Base-by-base conservation (phyloP, 2,113 vertebrate genomes). In the Cromileptes altivelis region DNA sequence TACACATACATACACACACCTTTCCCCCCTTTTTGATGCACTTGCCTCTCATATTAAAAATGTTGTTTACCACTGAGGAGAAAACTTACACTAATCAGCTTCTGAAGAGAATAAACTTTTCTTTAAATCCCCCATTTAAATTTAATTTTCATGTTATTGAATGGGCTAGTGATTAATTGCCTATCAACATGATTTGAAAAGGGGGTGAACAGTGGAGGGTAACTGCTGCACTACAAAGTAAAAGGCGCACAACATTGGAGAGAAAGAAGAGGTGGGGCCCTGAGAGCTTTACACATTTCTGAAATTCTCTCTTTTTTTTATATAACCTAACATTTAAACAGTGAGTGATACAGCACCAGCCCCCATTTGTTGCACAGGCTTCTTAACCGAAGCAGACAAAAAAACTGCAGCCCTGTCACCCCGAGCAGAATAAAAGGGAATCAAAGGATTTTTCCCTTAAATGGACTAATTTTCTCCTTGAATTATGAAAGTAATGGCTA, bases 391-490 rank as follows among this genome's bases (percentile, higher is more conserved):
- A 92, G 93, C 93, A 89, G 93, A 96, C 93, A 96, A 96, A 95
- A 94, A 95, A 64, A 79, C 78, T 94, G 93, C 90, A 94, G 94
- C 85, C 94, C 94, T 95, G 94, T 95, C 95, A 95, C 94, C 94
- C 92, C 78, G 85, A 97, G 96, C 94, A 96, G 97, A 97, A 97
- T 94, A 94, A 96, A 56, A 97, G 91, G 90, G 95, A 97, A 97
- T 97, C 96, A 97, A 96, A 97, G 94, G 95, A 95, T 97, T 96
- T 96, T 94, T 95, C 92, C 96, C 96, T 97, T 97, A 98, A 97
- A 98, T 98, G 97, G 97, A 96, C 97, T 96, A 96, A 98, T 99
- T 98, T 99, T 99, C 97, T 96, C 96, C 97, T 97, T 98, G 97
- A 99, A 97, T 99, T 99, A 98, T 98, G 97, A 99, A 99, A 98